Evolutionary conservation across 2,797 vertebrate genomes (phyloP).

Genomic region (Acanthurus lineatus): DNA sequence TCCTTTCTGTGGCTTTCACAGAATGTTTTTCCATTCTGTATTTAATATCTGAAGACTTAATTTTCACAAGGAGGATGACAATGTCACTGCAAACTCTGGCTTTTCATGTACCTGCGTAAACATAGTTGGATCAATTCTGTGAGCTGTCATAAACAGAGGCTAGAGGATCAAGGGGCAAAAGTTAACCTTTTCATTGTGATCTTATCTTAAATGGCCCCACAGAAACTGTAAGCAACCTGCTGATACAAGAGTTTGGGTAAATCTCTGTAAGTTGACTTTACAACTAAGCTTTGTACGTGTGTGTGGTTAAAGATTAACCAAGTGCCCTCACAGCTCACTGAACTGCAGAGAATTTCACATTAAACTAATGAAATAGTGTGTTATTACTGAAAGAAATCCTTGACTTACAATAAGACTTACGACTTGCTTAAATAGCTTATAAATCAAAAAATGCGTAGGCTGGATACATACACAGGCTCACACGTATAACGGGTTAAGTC

Average conservation of each 20-base stretch:
- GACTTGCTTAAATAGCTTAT: neutral
- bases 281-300: neutral
- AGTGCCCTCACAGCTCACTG: neutral
- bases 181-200: conserved; percentile 47
- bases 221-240: conserved; percentile 6
- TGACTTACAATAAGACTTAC: neutral
- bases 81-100: conserved; percentile 2
- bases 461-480: neutral
- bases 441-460: no score
- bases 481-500: neutral
- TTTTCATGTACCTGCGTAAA: neutral
- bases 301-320: conserved; percentile 11
- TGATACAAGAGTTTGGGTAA: neutral
- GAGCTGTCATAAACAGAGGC: conserved; percentile 12
- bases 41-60: conserved; percentile 9
- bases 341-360: neutral
- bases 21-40: neutral
- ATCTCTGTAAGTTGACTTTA: neutral
- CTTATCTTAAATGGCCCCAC: conserved; percentile 43
- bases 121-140: neutral
- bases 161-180: conserved; percentile 59
- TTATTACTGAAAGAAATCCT: neutral
- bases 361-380: neutral
- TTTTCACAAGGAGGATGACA: conserved; percentile 14
- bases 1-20: neutral